These are phyloP conservation scores for Sorex araneus DNA, from an alignment of 2,113 vertebrate genomes.

Conservation along the genomic window DNA sequence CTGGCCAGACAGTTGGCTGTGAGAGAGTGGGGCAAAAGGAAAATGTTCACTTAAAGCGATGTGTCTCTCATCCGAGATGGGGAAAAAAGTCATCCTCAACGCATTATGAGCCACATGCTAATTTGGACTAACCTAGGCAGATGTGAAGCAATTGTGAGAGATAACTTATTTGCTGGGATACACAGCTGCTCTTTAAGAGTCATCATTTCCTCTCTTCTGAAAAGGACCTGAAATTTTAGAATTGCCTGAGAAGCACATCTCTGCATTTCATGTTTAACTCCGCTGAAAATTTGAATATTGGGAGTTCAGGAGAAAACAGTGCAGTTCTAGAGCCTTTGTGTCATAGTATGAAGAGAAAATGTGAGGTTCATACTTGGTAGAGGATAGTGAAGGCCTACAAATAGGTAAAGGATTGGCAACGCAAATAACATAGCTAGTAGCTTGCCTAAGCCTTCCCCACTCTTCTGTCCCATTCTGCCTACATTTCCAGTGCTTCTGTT, in stretches of 20 bases:
- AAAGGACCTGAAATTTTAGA: neutral
- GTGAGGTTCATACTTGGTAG: neutral
- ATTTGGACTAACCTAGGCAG: neutral
- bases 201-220: neutral
- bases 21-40: neutral
- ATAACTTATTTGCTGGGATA: slow-evolving; percentile 1
- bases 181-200: neutral
- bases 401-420: neutral
- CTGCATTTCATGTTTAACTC: neutral
- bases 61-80: neutral
- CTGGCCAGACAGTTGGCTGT: neutral
- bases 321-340: neutral
- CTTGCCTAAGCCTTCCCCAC: no score
- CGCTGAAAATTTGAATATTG: neutral
- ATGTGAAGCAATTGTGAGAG: neutral
- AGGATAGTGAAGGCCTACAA: neutral
- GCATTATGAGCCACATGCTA: neutral
- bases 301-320: neutral
- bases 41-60: neutral
- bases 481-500: no score
- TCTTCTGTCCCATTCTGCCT: no score
- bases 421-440: no score
- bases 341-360: neutral
- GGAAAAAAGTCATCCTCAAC: neutral
- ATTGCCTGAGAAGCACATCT: neutral